phyloP scores from a whole-genome alignment of 2,888 invertebrate genomes.

The Liopterus haemorrhoidalis region DNA sequence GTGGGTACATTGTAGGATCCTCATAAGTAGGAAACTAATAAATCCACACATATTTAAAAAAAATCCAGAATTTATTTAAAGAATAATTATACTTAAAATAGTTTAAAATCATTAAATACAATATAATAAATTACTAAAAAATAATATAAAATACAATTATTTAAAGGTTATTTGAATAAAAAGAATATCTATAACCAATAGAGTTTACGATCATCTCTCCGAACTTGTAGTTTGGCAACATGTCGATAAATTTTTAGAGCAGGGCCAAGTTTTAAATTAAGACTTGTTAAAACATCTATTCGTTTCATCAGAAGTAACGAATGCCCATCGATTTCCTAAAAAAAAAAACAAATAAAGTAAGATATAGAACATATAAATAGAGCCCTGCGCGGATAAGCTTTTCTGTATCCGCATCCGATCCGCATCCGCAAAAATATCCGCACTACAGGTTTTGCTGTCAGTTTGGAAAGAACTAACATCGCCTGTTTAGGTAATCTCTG shows the following conservation, averaged over 20 bases:
- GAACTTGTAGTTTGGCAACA: conserved; percentile 68
- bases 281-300: conserved; percentile 73
- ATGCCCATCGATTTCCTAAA: conserved; percentile 85
- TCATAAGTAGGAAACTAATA: no score
- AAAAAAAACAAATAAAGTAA: conserved; percentile 31
- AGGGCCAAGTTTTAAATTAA: conserved; percentile 80
- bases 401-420: no score
- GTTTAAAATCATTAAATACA: conserved; percentile 13
- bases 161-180: conserved; percentile 9
- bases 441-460: no score
- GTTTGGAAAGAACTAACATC: no score
- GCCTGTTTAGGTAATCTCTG: no score
- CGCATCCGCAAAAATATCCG: no score
- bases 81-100: not conserved
- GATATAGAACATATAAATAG: conserved; percentile 13
- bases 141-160: conserved; percentile 13
- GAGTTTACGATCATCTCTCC: conserved; percentile 65
- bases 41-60: conserved; percentile 5
- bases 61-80: not conserved
- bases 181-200: conserved; percentile 57
- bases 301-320: conserved; percentile 78
- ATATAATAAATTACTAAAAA: conserved; percentile 12
- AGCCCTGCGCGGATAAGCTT: no score
- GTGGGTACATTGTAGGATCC: no score
- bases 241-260: conserved; percentile 64